Percentiles rank a stretch among this genome's conserved stretches.
Evolutionary conservation across 2,113 vertebrate genomes (phyloP).

Genomic region (Promerops cafer): DNA sequence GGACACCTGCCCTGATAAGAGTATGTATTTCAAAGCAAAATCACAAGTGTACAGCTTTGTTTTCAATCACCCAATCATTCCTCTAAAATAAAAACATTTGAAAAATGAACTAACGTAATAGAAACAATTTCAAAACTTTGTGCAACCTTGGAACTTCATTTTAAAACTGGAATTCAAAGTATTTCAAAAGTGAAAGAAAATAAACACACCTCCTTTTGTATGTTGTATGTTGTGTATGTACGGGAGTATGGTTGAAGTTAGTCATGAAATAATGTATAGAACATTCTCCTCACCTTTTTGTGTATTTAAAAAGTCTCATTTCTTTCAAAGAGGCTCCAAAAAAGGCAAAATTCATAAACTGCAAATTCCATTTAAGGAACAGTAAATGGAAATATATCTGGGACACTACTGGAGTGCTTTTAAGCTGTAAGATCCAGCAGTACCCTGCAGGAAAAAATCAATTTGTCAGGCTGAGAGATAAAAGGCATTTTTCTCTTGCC

Average conservation of each 20-base stretch:
- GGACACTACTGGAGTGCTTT: background rate
- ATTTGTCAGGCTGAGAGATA: background rate
- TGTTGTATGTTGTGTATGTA: too few relatives aligned
- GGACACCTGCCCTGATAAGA: background rate
- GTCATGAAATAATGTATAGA: background rate
- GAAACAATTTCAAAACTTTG: background rate
- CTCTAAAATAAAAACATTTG: background rate
- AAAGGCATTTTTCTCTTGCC: background rate
- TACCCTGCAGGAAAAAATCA: background rate
- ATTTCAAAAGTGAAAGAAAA: background rate
- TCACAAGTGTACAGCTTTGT: background rate
- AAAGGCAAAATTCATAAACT: background rate
- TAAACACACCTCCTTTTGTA: background rate
- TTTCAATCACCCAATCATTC: background rate
- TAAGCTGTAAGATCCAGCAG: background rate
- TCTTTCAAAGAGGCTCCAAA: background rate
- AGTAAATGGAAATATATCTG: background rate
- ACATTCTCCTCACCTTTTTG: background rate
- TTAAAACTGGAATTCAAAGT: background rate
- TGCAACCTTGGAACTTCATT: background rate
- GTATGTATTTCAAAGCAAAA: background rate
- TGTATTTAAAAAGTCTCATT: background rate
- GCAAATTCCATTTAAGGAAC: background rate
- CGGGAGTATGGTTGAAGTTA: background rate
- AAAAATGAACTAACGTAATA: background rate